Evolutionary conservation across 1,140 invertebrate species (phyloP), one percentile per base, ranked within the genome.

Genomic region (Steinernema feltiae): DNA sequence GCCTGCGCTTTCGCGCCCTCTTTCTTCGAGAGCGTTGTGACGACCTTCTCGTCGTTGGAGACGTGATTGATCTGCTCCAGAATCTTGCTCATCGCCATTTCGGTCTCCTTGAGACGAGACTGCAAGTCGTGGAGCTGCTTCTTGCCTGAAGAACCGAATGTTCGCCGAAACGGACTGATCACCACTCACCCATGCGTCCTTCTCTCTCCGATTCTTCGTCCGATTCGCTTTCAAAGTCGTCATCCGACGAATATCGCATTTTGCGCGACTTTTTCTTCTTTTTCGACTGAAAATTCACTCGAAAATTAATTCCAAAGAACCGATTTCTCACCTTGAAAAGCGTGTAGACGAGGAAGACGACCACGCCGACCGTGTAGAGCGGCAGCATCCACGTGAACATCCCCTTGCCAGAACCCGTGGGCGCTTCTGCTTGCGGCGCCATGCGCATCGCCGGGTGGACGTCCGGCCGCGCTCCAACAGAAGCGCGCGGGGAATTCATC

Each of bases 341-440:
- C 3, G 84, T 85, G 71, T 86, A 85, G 27, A 84, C 46, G 29
- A 85, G 78, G 70, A 85, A 85, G 1, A 70, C 75, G 1, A 85
- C 80, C 7, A 85, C 83, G 15, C 83, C 83, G 18, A 85, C 72
- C 1, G 84, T 85, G 71, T 85, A 85, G n/a, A 85, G 72, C 1
- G 83, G 83, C 30, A 85, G 32, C 78, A 85, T 77, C 84, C 84
- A 85, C 12, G 81, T 78, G 32, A 84, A 82, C 74, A 83, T 80
- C 0, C 84, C 79, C 12, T 76, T 71, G 30, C 76, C 80, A 24
- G 32, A 71, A 31, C 27, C 17, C 18, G 78, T 70, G 29, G 46
- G 70, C n/a, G 69, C n/a, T 63, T 31, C 21, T 27, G 77, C 78
- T 46, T 78, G 76, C 21, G 72, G 76, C 31, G 76, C 73, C 80